Evolutionary conservation across 2,888 invertebrate genomes (phyloP), one percentile per base, ranked within the genome.

Genomic region (Drosophila neutralis): DNA sequence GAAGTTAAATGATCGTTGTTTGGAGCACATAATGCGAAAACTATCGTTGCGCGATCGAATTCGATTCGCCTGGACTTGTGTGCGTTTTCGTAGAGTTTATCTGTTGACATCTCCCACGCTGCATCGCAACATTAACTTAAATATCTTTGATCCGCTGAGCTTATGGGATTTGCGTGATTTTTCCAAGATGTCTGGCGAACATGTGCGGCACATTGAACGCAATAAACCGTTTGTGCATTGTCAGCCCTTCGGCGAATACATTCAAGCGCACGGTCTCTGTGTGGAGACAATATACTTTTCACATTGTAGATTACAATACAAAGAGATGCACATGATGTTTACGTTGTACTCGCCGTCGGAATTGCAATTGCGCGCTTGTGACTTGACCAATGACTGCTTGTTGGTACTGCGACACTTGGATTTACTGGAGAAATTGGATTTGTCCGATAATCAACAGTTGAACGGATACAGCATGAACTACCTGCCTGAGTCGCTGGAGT

Each of bases 81-180:
- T 5, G 1, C 68, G 73, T 13, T 65, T 80, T n/a, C 49, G 68
- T 21, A 24, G 49, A 21, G 49, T 66, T 2, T 78, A 77, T 51
- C 10, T 38, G 7, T 62, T 53, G 33, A 42, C 51, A 29, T 72
- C 80, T 35, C n/a, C 64, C 11, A 40, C 38, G 0, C 7, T 76
- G 52, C 31, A 80, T 13, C 33, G 40, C 13, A 38, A 21, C 7
- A 49, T 72, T n/a, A 24, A 2, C 5, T 66, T 72, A 27, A 53
- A 78, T 5, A 42, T 29, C 2, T 77, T 78, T 2, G 68, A 65
- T 21, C 33, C 35, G 18, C 53, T 72, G 60, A 69, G 67, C 33
- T 13, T 62, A 10, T 71, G 76, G 78, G 78, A 80, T 18, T 48
- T 71, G n/a, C 71, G 76, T 0, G 73, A 72, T n/a, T 78, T 80